Evolutionary conservation across 2,797 vertebrate genomes (phyloP), one percentile per base, ranked within the genome.

Genomic region (Gorsachius magnificus): DNA sequence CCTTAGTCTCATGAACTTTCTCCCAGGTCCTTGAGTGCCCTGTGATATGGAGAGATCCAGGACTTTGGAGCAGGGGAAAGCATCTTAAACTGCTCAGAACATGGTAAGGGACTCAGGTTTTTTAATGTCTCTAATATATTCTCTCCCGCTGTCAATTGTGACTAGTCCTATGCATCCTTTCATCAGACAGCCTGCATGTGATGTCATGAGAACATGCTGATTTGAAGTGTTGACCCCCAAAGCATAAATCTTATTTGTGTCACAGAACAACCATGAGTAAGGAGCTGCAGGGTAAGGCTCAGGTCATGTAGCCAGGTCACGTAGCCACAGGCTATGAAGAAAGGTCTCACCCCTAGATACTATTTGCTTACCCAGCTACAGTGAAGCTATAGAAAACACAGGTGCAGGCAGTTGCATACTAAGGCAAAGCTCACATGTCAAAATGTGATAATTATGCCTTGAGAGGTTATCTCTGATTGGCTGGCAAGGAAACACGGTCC

Each of bases 171-270:
- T 56, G 72, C 22, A 26, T 57, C 82, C 89, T 94, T 94, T 95
- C 89, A 92, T 85, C 86, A 84, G 79, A 35, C 83, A 92, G 95
- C 63, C 79, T 51, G 81, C 20, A 19, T 45, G 79, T 89, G 95
- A 93, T 69, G 65, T 83, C 89, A 91, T 89, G 91, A 96, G 96
- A 93, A 94, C 12, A 9, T 10, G 25, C 85, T 86, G 95, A 51
- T 93, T 90, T 81, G 65, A 61, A 82, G 58, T 10, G 79, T 13
- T 96, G 96, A 96, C 96, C 96, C 77, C 70, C 69, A 90, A 58
- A 95, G 87, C 91, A 94, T 97, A 94, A 97, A 96, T 97, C 96
- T 93, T 90, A 58, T 5, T 29, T 57, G 76, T 96, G 89, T 96
- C 94, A 92, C 81, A 80, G 83, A 75, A 92, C 50, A 92, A 26